Percentiles rank a stretch among this genome's conserved stretches.
phyloP scores from a whole-genome alignment of 2,888 invertebrate genomes.

The Mimumesa dahlbomi region DNA sequence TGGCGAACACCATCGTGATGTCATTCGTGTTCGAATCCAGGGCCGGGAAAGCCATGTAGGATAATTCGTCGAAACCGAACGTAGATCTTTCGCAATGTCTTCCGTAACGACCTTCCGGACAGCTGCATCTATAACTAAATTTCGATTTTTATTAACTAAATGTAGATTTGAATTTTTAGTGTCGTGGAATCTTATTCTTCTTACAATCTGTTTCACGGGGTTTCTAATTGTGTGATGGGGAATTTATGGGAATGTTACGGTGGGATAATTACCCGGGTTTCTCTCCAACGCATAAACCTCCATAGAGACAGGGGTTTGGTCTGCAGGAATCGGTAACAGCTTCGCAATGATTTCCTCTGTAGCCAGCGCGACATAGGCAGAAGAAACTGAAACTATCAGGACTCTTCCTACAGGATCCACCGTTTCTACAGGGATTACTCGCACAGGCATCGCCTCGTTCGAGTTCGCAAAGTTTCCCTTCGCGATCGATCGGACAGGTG shows the following conservation, averaged over 20 bases:
- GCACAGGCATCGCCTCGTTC: constrained; percentile 93
- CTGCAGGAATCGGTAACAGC: constrained; percentile 93
- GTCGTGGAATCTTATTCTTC: neutral
- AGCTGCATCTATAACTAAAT: constrained; percentile 82
- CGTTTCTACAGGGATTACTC: constrained; percentile 93
- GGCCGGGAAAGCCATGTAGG: constrained; percentile 93
- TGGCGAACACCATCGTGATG: constrained; percentile 94
- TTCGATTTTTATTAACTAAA: neutral
- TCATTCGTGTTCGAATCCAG: constrained; percentile 94
- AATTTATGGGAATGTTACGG: neutral
- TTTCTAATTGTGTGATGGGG: neutral
- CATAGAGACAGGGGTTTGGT: constrained; percentile 95
- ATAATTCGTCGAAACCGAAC: constrained; percentile 93
- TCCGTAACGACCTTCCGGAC: constrained; percentile 93
- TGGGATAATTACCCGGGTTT: constrained; percentile 91
- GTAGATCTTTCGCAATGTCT: constrained; percentile 95
- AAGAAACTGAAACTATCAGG: constrained; percentile 94
- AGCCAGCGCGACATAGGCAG: constrained; percentile 95
- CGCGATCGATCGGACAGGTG: constrained; percentile 88
- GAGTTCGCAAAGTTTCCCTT: constrained; percentile 91
- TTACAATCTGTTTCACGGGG: neutral
- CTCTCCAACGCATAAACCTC: constrained; percentile 93
- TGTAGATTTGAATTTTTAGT: too few species aligned
- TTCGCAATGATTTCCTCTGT: constrained; percentile 95
- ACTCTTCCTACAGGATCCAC: constrained; percentile 94